Evolutionary conservation across 2,113 vertebrate species (phyloP), one percentile per base, ranked within the genome.

Genomic region (Marcusenius ussheri): DNA sequence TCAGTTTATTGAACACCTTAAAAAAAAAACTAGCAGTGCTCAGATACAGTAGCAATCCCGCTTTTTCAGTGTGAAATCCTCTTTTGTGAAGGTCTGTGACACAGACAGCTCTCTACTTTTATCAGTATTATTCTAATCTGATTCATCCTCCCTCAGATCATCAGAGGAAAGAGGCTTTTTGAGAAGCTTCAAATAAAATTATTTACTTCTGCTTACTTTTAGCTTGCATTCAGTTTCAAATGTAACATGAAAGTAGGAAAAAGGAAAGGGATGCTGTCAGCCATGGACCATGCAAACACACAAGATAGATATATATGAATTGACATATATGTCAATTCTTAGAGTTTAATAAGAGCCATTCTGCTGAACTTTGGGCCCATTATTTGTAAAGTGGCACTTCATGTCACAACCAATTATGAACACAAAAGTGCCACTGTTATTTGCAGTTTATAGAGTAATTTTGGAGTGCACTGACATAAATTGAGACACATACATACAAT

Each of bases 61-160:
- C 85, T 31, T 31, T 35, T 56, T 87, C 50, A 53, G 15, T 53
- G 50, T 87, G 85, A 87, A 87, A 53, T 56, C 50, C 50, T 35
- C 50, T 27, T 56, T 87, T 39, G 27, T 53, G 85, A 87, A 56
- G 85, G 85, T 56, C 85, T 35, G 49, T 56, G 85, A 87, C 85
- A 53, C 50, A 87, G 85, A 87, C 85, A 56, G 85, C 50, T 87
- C 85, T 35, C 27, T 53, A 15, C 85, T 87, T 87, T 87, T 53
- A 87, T 87, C 49, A 35, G 85, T 42, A 87, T 87, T 56, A 87
- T 87, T 87, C 50, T 87, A 87, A 87, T 87, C 49, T 87, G 50
- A 53, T 87, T 87, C 85, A 53, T 13, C 50, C 85, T 87, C 49
- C 50, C 85, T 87, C 50, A 53, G 85, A 87, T 87, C 85, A 87